Evolutionary conservation across 2,113 vertebrate genomes (phyloP).

Genomic region (Prochilodus magdalenae): DNA sequence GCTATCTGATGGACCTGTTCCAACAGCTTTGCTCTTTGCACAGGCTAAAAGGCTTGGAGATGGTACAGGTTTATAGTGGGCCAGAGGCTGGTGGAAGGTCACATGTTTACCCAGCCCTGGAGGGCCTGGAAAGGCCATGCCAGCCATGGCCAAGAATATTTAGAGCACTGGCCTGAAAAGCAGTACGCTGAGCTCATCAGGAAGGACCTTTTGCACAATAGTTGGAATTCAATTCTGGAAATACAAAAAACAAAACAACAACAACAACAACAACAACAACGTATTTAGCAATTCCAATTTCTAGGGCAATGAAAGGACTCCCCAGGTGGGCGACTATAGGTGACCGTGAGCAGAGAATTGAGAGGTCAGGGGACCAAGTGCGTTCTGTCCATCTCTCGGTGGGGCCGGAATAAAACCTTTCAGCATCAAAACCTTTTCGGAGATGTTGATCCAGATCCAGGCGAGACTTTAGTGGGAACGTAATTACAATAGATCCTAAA

Average conservation of each 20-base stretch:
- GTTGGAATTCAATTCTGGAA: conserved; percentile 40
- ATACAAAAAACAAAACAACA: too few species aligned
- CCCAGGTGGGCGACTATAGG: conserved; percentile 29
- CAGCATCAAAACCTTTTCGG: conserved; percentile 32
- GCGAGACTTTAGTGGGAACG: conserved; percentile 6
- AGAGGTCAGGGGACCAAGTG: conserved; percentile 37
- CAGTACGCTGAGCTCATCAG: conserved; percentile 10
- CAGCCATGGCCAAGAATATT: conserved; percentile 24
- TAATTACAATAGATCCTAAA: conserved; percentile 5
- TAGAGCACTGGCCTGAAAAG: neutral
- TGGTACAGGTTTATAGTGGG: conserved; percentile 75
- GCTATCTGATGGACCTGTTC: conserved; percentile 78
- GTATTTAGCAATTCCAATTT: conserved; percentile 47
- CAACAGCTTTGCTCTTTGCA: conserved; percentile 80
- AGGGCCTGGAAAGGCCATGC: conserved; percentile 76
- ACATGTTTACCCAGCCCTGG: conserved; percentile 77
- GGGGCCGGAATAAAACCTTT: conserved; percentile 19
- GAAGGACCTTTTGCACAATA: conserved; percentile 19
- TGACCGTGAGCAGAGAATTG: conserved; percentile 31
- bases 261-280: too few species aligned
- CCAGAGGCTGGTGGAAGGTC: conserved; percentile 73
- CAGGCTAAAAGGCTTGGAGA: conserved; percentile 77
- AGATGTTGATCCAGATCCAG: neutral
- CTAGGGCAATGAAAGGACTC: conserved; percentile 37
- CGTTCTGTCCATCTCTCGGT: conserved; percentile 8